A percentile compares a stretch with the other conserved stretches of the same genome.
These are phyloP conservation scores for Labeo catla DNA, from an alignment of 2,113 vertebrate genomes.

Conservation along the genomic window DNA sequence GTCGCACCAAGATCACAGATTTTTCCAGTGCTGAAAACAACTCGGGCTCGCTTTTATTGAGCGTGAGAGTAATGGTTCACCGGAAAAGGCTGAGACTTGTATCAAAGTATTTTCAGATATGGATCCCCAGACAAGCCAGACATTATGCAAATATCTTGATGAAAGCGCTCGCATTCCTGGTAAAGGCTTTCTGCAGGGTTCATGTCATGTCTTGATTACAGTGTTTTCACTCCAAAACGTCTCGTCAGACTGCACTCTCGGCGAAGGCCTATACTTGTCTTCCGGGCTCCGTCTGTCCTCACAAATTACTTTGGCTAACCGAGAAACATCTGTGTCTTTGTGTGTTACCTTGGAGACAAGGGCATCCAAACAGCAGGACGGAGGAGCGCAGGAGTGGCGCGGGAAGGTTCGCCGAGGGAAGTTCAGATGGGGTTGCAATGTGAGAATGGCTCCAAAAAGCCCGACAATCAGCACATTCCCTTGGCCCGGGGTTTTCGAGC, in stretches of 20 bases:
- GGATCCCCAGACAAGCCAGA: not conserved
- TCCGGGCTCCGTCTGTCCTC: slow-evolving; percentile 37
- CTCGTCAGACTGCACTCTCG: not conserved
- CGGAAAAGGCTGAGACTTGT: not conserved
- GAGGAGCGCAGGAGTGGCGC: slow-evolving; percentile 26
- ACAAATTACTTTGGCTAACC: slow-evolving; percentile 40
- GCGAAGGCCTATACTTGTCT: slow-evolving; percentile 13
- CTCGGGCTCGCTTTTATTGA: not conserved
- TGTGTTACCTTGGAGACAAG: slow-evolving; percentile 55
- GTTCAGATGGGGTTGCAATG: slow-evolving; percentile 73
- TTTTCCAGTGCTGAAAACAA: not conserved
- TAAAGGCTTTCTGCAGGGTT: not conserved
- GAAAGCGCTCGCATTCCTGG: not conserved
- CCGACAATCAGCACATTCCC: slow-evolving; percentile 78
- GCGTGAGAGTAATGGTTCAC: not conserved
- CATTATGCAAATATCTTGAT: not conserved
- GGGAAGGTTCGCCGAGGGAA: slow-evolving; percentile 67
- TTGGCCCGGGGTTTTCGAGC: slow-evolving; percentile 64
- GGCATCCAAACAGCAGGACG: slow-evolving; percentile 48
- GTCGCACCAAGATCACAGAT: not conserved
- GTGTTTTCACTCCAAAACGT: slow-evolving; percentile 12
- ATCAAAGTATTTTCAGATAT: not conserved
- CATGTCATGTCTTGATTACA: slow-evolving; percentile 19
- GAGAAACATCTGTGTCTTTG: slow-evolving; percentile 57
- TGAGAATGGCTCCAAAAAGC: slow-evolving; percentile 69